These are phyloP conservation scores for Neopipo cinnamomea DNA, from an alignment of 2,113 vertebrate genomes.

Conservation along the genomic window DNA sequence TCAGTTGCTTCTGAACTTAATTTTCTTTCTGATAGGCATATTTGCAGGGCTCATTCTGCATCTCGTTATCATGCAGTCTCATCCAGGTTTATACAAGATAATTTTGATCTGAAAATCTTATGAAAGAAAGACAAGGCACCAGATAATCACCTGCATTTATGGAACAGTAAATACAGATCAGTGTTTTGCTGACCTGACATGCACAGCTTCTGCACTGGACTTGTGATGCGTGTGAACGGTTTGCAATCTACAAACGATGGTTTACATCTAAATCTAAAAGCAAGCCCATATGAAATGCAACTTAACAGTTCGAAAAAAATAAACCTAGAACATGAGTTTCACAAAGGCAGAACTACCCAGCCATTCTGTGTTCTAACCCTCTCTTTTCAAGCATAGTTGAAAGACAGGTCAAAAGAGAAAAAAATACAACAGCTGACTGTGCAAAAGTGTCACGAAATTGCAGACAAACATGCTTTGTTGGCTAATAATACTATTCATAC, in stretches of 20 bases:
- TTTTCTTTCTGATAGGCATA: rapidly evolving
- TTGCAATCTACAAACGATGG: neutral
- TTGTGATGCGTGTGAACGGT: rapidly evolving
- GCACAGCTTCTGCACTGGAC: neutral
- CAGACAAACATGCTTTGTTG: neutral
- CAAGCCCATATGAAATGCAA: neutral
- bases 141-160: neutral
- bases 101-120: neutral
- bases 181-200: rapidly evolving
- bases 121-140: neutral
- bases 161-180: neutral
- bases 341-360: neutral
- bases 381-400: neutral
- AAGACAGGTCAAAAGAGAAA: neutral
- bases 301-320: neutral
- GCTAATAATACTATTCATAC: neutral
- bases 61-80: rapidly evolving
- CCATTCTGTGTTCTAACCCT: neutral
- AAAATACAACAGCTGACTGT: neutral
- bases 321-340: neutral
- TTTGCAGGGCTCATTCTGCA: neutral
- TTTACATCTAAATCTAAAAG: neutral
- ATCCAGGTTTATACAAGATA: neutral
- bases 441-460: neutral
- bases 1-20: neutral